Evolutionary conservation across 2,797 vertebrate species (phyloP).

Genomic region (Denticeps clupeoides): DNA sequence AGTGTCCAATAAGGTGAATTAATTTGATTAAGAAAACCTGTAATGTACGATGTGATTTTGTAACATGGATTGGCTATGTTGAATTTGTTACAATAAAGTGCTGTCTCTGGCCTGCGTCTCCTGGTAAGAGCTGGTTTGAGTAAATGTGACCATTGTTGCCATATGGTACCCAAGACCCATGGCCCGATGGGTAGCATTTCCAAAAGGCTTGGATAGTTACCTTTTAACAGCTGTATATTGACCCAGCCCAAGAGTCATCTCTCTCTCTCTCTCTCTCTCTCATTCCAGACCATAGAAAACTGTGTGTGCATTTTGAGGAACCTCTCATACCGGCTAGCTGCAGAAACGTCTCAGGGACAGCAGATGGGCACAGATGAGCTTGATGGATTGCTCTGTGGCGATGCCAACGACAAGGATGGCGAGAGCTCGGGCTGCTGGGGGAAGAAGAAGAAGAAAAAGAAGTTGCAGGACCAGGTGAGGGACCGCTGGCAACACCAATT

Average conservation of each 20-base stretch:
- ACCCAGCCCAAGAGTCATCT: too few species aligned
- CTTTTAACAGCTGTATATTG: too few species aligned
- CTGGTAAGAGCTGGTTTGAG: conserved; percentile 1
- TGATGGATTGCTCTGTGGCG: conserved; percentile 86
- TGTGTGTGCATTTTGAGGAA: conserved; percentile 99
- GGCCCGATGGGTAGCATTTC: too few species aligned
- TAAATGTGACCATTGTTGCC: conserved; percentile 5
- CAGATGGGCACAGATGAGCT: conserved; percentile 92
- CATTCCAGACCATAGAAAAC: conserved; percentile 91
- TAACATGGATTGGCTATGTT: too few species aligned
- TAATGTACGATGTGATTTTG: too few species aligned
- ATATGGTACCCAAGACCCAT: too few species aligned
- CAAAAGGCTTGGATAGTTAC: too few species aligned
- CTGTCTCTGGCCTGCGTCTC: background rate
- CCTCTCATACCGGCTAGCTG: conserved; percentile 94
- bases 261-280: conserved; percentile 25
- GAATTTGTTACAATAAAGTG: too few species aligned
- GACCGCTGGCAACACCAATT: conserved; percentile 47
- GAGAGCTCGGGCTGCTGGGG: conserved; percentile 98
- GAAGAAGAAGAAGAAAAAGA: conserved; percentile 99
- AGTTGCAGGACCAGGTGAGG: conserved; percentile 90
- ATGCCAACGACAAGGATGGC: conserved; percentile 78
- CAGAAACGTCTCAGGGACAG: conserved; percentile 97
- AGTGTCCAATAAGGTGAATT: too few species aligned
- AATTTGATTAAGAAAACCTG: too few species aligned